Evolutionary conservation across 2,797 vertebrate genomes (phyloP).

Genomic region (Oryzias sinensis): DNA sequence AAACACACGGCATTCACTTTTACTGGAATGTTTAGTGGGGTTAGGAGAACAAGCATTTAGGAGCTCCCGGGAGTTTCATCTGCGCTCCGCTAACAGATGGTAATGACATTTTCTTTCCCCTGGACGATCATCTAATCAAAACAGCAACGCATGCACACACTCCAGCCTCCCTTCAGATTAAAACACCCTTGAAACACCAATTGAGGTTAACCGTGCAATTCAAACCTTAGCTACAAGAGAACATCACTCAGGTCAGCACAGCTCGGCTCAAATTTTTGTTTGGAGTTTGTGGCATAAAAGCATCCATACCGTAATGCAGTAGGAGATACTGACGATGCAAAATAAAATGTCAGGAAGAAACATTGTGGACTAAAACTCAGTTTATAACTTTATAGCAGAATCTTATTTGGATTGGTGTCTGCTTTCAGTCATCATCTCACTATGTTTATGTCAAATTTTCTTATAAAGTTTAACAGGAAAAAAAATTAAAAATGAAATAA

Average conservation of each 20-base stretch:
- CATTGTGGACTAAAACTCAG: no score
- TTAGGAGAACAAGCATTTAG: slow-evolving; percentile 5
- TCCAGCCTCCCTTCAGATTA: slow-evolving; percentile 44
- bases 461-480: no score
- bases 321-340: no score
- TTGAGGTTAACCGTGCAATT: slow-evolving; percentile 53
- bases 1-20: slow-evolving; percentile 7
- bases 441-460: no score
- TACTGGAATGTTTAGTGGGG: slow-evolving; percentile 2
- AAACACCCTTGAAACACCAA: slow-evolving; percentile 52
- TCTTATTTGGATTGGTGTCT: no score
- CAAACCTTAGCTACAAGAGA: slow-evolving; percentile 33
- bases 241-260: slow-evolving; percentile 18
- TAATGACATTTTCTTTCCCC: slow-evolving; percentile 60
- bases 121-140: slow-evolving; percentile 59
- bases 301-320: no score
- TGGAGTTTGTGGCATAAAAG: no score
- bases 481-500: no score
- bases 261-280: no score
- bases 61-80: slow-evolving; percentile 21
- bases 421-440: no score
- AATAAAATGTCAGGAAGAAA: no score
- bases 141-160: slow-evolving; percentile 26
- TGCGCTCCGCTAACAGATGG: slow-evolving; percentile 62
- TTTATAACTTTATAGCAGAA: no score